Evolutionary conservation across 2,797 vertebrate genomes (phyloP), one percentile per base, ranked within the genome.

Genomic region (Tachyglossus aculeatus): DNA sequence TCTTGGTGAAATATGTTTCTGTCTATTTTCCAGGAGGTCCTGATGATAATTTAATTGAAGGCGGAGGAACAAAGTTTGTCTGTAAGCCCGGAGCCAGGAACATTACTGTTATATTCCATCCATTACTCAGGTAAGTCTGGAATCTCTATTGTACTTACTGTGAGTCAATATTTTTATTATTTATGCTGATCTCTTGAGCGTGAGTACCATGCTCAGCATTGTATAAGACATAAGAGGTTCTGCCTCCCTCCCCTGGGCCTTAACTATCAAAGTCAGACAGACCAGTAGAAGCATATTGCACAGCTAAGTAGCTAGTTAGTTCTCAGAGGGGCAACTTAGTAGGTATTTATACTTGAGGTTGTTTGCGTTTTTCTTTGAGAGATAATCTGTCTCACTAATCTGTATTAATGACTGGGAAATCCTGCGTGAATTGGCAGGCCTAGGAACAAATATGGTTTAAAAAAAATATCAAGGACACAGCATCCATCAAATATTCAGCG

Each of bases 21-120:
- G 71, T 22, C 9, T 29, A 78, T 29, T 91, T 71, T 27, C 80
- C 50, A 99, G 98, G 97, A 67, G 97, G 96, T 27, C 97, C 97
- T 2, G 96, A 99, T 76, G 98, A 99, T 91, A 98, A 97, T 89
- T 93, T 99, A 89, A 99, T 99, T 22, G 97, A 98, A 92, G 97
- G 97, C 41, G 97, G 97, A 2, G 96, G 96, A 82, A 96, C 96
- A 84, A 98, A 98, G 86, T 99, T 99, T 91, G 95, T 99, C 74
- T 99, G 98, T 84, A 99, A 98, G 81, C 97, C 97, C 0, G 97
- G 97, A 85, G 97, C 97, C 53, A 94, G 98, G 77, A 99, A 99
- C 86, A 99, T 99, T 82, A 98, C 98, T 0, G 91, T 98, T 73
- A 99, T 99, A 91, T 99, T 99, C 68, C 96, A 99, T 83, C 97